Conservation (phyloP, 1,140 invertebrate species). For the Neomicropteryx cornuta region DNA sequence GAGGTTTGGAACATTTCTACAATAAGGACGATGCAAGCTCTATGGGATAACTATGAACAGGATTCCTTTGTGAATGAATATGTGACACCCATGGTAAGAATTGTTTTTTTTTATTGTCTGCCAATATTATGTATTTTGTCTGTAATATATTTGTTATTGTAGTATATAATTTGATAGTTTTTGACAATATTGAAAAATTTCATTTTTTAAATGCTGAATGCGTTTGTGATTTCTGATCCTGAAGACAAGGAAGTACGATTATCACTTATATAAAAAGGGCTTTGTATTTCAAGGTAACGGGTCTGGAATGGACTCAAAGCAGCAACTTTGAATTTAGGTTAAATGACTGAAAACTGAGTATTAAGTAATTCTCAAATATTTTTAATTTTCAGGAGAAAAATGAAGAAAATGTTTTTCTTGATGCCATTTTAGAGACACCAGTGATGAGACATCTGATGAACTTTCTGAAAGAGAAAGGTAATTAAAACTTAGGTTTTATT, state of each 20-base stretch:
- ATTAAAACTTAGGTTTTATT: not conserved
- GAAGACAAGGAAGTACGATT: not conserved
- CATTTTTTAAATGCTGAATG: not conserved
- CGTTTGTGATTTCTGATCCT: not conserved
- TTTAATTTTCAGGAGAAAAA: constrained; percentile 42
- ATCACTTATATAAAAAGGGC: not conserved
- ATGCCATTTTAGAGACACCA: constrained; percentile 58
- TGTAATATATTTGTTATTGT: not conserved
- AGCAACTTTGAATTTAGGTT: not conserved
- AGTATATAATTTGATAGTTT: constrained; percentile 1
- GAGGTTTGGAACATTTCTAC: constrained; percentile 51
- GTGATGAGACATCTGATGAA: constrained; percentile 64
- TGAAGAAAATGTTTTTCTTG: constrained; percentile 67
- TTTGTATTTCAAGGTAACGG: not conserved
- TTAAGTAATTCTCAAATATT: too few relatives aligned
- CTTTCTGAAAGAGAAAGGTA: constrained; percentile 59
- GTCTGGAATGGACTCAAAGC: not conserved
- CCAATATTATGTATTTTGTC: constrained; percentile 1
- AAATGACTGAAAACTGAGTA: not conserved
- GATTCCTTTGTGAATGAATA: constrained; percentile 64
- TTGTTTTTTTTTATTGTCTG: constrained; percentile 18
- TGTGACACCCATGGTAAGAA: constrained; percentile 57
- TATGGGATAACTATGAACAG: constrained; percentile 69
- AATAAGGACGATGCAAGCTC: constrained; percentile 49
- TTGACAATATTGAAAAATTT: not conserved